Evolutionary conservation across 30 jellyfish, hydroid and myxozoan species (phyloP).

Genomic region (Aurelia sp.): DNA sequence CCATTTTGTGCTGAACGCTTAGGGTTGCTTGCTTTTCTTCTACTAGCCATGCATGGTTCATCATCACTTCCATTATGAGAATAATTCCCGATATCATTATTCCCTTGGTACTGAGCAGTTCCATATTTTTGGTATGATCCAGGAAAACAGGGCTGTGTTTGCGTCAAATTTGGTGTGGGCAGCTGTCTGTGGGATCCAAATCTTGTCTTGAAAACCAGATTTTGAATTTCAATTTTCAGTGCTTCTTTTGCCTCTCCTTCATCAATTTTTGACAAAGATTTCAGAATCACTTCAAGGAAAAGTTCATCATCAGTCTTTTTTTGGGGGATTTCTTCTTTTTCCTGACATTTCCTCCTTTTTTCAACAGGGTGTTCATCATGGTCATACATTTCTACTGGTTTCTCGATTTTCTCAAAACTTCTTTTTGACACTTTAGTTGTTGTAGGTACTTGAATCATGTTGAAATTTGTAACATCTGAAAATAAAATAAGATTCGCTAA

Average conservation of each 20-base stretch:
- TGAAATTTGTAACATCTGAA: no score
- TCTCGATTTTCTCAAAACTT: no score
- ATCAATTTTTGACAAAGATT: slow-evolving; percentile 63
- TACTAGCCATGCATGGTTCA: slow-evolving; percentile 20
- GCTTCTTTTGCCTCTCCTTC: slow-evolving; percentile 91
- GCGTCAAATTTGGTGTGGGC: not conserved
- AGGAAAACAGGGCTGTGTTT: not conserved
- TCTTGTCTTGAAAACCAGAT: slow-evolving; percentile 76
- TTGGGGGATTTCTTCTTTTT: not conserved
- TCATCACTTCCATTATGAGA: slow-evolving; percentile 24
- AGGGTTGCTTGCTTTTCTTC: slow-evolving; percentile 33
- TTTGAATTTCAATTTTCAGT: slow-evolving; percentile 81
- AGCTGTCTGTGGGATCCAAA: slow-evolving; percentile 43
- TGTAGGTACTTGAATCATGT: no score
- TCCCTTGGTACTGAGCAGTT: not conserved
- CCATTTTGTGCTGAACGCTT: slow-evolving; percentile 27
- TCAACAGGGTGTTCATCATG: not conserved
- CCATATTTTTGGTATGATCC: not conserved
- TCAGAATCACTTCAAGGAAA: slow-evolving; percentile 51
- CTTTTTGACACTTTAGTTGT: no score
- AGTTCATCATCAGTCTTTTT: slow-evolving; percentile 70
- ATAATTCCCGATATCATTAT: not conserved
- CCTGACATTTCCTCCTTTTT: slow-evolving; percentile 18
- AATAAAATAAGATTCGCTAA: no score
- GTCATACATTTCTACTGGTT: not conserved